phyloP scores from a whole-genome alignment of 2,113 vertebrate genomes.

The Physeter macrocephalus region DNA sequence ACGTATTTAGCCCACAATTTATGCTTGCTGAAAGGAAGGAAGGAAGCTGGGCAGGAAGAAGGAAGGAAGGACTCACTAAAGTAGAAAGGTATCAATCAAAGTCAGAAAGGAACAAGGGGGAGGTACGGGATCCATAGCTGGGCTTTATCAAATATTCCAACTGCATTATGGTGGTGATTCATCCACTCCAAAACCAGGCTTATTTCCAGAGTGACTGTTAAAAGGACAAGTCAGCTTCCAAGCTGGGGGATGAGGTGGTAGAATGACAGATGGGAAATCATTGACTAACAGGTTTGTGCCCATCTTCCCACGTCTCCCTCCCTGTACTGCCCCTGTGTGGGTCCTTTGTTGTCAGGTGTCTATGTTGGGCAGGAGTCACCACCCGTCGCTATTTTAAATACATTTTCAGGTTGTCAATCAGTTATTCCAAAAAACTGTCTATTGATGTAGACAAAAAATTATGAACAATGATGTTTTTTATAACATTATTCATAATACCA shows the following conservation, averaged over 20 bases:
- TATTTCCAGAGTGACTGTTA: neutral
- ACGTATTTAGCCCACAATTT: neutral
- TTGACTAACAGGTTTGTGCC: neutral
- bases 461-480: neutral
- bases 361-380: neutral
- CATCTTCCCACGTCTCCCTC: neutral
- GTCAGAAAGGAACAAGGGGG: neutral
- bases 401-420: neutral
- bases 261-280: neutral
- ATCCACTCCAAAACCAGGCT: neutral
- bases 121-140: neutral
- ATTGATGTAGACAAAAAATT: neutral
- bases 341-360: neutral
- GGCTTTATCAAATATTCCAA: neutral
- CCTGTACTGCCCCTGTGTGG: fast-evolving
- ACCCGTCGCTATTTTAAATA: neutral
- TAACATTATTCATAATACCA: neutral
- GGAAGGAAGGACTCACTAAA: neutral
- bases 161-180: neutral
- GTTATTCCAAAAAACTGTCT: neutral
- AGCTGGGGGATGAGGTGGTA: neutral
- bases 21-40: neutral
- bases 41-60: neutral
- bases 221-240: neutral
- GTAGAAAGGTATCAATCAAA: neutral